These are phyloP conservation scores for Metopolophium dirhodum DNA, from an alignment of 1,140 invertebrate species.

Conservation along the genomic window DNA sequence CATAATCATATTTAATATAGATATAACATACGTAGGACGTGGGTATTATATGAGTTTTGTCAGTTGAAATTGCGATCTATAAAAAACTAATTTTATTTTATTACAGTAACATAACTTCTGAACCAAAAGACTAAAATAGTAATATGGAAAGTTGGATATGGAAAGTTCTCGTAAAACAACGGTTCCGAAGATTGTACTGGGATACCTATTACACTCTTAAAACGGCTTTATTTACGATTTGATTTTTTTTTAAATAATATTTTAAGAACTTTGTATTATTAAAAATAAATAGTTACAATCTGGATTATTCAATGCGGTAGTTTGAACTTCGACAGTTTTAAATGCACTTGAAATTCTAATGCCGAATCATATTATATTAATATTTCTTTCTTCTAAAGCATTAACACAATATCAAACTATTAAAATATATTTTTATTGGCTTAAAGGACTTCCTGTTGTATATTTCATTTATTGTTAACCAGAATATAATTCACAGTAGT, in stretches of 20 bases:
- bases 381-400: background rate
- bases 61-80: background rate
- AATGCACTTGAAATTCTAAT: background rate
- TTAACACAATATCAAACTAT: background rate
- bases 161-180: no score
- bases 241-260: no score
- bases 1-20: background rate
- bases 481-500: background rate
- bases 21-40: background rate
- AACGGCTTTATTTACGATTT: no score
- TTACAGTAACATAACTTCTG: background rate
- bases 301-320: background rate
- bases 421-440: background rate
- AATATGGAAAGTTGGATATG: no score
- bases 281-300: background rate
- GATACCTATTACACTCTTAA: no score
- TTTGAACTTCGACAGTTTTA: background rate
- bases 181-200: no score
- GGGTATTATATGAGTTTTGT: background rate
- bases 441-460: background rate
- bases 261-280: no score
- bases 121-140: no score
- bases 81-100: background rate
- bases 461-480: background rate
- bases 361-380: background rate